A percentile compares a stretch with the other conserved stretches of the same genome.
Conservation (phyloP, 2,888 invertebrate genomes). For the Drosophila mercatorum region DNA sequence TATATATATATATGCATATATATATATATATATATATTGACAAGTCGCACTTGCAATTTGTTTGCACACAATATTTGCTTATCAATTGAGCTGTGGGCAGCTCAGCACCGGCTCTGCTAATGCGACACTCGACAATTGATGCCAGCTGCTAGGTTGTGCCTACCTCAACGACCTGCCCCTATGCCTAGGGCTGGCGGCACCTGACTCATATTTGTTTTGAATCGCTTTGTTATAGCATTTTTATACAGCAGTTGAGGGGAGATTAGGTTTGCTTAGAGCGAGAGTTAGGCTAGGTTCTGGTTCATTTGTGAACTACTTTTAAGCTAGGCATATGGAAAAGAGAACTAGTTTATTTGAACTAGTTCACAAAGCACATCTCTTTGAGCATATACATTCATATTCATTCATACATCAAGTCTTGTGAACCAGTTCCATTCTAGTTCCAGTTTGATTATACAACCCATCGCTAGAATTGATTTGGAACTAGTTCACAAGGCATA, state of each 20-base stretch:
- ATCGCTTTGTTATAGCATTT: constrained; percentile 32
- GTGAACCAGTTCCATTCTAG: too few species aligned
- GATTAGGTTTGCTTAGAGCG: background rate
- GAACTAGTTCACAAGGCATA: too few species aligned
- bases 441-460: too few species aligned
- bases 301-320: background rate
- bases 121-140: constrained; percentile 37
- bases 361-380: too few species aligned
- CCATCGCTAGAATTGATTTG: too few species aligned
- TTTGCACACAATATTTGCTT: constrained; percentile 53
- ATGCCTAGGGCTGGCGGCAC: background rate
- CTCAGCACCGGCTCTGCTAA: constrained; percentile 23
- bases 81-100: constrained; percentile 39
- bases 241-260: background rate
- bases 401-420: too few species aligned
- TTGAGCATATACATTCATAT: too few species aligned
- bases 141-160: background rate
- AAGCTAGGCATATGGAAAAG: background rate
- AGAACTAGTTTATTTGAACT: too few species aligned
- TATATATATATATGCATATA: background rate
- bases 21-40: background rate
- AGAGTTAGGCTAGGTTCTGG: background rate
- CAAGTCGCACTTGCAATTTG: constrained; percentile 40
- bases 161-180: background rate
- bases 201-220: constrained; percentile 34